These are phyloP conservation scores for Leptopilina boulardi DNA, from an alignment of 1,140 invertebrate species.

Conservation along the genomic window DNA sequence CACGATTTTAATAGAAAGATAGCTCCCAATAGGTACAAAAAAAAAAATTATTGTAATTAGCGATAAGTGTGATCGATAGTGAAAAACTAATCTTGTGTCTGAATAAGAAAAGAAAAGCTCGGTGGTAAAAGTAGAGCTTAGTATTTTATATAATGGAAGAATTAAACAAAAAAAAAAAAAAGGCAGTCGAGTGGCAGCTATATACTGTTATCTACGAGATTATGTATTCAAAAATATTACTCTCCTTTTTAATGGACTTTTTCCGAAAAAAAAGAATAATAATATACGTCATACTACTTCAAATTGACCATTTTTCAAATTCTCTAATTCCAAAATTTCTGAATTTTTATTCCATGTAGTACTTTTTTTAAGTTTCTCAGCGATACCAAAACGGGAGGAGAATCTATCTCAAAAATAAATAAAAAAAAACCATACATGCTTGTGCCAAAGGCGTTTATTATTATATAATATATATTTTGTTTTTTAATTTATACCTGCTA, in stretches of 20 bases:
- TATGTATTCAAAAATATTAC: slow-evolving; percentile 20
- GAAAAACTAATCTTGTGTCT: slow-evolving; percentile 39
- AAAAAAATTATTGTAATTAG: slow-evolving; percentile 45
- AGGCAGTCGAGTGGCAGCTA: slow-evolving; percentile 27
- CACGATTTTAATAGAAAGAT: slow-evolving; percentile 19
- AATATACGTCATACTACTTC: not conserved
- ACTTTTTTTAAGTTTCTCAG: not conserved
- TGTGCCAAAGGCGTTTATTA: slow-evolving; percentile 22
- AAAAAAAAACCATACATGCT: not conserved
- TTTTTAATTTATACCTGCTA: not conserved
- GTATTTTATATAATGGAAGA: slow-evolving; percentile 47
- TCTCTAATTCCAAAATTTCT: not conserved
- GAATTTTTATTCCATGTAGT: not conserved
- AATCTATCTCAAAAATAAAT: slow-evolving; percentile 12
- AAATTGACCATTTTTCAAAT: slow-evolving; percentile 12
- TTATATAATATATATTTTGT: no score
- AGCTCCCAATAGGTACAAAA: slow-evolving; percentile 45
- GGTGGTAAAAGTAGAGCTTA: slow-evolving; percentile 40
- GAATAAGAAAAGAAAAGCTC: slow-evolving; percentile 33
- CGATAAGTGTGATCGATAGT: slow-evolving; percentile 46
- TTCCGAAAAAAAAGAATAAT: not conserved
- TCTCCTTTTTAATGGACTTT: slow-evolving; percentile 25
- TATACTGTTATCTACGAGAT: slow-evolving; percentile 39
- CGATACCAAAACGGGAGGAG: slow-evolving; percentile 6
- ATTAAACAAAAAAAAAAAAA: slow-evolving; percentile 3